Evolutionary conservation across 2,113 vertebrate genomes (phyloP).

Genomic region (Cebidichthys violaceus): DNA sequence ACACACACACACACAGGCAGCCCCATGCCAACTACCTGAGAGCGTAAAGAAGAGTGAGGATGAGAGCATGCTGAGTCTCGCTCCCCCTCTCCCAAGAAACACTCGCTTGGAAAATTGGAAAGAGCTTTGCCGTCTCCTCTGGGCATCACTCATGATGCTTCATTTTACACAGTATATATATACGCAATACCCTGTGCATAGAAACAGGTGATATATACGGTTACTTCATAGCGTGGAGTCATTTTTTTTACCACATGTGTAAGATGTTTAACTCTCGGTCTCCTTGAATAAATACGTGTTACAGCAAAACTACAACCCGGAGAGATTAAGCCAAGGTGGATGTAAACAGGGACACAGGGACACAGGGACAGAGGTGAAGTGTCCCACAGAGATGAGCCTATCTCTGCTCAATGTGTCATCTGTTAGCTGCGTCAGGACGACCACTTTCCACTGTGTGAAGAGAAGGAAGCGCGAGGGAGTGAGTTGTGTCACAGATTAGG

Average conservation of each 20-base stretch:
- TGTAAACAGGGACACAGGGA: constrained; percentile 55
- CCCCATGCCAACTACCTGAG: constrained; percentile 65
- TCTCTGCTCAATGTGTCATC: background rate
- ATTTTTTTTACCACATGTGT: background rate
- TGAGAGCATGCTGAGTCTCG: constrained; percentile 61
- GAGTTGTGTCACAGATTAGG: no score
- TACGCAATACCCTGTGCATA: constrained; percentile 24
- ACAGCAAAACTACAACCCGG: background rate
- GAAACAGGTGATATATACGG: constrained; percentile 8
- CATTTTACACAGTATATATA: constrained; percentile 40
- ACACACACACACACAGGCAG: constrained; percentile 21
- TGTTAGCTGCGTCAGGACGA: background rate
- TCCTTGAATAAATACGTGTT: constrained; percentile 19
- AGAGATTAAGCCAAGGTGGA: constrained; percentile 21
- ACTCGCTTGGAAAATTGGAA: constrained; percentile 73
- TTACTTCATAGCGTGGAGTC: background rate
- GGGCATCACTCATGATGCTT: constrained; percentile 49
- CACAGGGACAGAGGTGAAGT: constrained; percentile 36
- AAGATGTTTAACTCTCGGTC: background rate
- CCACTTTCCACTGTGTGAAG: background rate
- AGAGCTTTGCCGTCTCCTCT: constrained; percentile 51
- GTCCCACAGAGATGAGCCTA: background rate
- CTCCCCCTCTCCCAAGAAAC: constrained; percentile 57
- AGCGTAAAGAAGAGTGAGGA: constrained; percentile 62
- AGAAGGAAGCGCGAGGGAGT: background rate